These are phyloP conservation scores for Platysteira castanea DNA, from an alignment of 2,113 vertebrate genomes.

Conservation along the genomic window DNA sequence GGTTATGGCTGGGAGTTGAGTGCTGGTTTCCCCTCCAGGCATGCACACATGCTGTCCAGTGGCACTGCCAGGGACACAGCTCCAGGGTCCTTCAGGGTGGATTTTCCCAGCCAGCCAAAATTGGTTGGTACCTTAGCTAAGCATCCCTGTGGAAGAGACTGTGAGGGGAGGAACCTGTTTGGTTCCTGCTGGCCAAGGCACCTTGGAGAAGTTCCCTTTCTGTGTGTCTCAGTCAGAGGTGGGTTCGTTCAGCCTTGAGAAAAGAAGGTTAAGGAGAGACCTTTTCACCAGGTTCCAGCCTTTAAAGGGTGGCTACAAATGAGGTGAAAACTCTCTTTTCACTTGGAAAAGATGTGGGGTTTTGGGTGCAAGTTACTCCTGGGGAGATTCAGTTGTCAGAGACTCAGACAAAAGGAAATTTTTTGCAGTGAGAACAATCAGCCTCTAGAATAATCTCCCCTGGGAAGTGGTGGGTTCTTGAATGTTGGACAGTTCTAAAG, in stretches of 20 bases:
- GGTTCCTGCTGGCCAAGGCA: not conserved
- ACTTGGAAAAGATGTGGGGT: not conserved
- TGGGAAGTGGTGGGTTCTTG: not conserved
- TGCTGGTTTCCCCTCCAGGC: not conserved
- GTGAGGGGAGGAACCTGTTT: not conserved
- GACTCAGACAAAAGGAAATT: not conserved
- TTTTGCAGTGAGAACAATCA: not conserved
- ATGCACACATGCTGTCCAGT: rapidly evolving
- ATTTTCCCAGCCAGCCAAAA: not conserved
- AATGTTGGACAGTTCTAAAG: not conserved
- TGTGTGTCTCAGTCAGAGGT: not conserved
- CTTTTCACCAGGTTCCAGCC: not conserved
- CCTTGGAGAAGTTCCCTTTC: not conserved
- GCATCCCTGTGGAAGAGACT: not conserved
- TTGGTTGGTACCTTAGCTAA: not conserved
- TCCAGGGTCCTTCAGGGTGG: not conserved
- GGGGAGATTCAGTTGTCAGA: not conserved
- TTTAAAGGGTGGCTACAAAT: not conserved
- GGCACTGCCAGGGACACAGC: not conserved
- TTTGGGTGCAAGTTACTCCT: not conserved
- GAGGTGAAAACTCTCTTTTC: not conserved
- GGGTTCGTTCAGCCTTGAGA: not conserved
- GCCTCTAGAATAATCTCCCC: not conserved
- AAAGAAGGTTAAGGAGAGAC: not conserved
- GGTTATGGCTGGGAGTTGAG: not conserved